Evolutionary conservation across 2,797 vertebrate species (phyloP).

Genomic region (Cetoscarus ocellatus): DNA sequence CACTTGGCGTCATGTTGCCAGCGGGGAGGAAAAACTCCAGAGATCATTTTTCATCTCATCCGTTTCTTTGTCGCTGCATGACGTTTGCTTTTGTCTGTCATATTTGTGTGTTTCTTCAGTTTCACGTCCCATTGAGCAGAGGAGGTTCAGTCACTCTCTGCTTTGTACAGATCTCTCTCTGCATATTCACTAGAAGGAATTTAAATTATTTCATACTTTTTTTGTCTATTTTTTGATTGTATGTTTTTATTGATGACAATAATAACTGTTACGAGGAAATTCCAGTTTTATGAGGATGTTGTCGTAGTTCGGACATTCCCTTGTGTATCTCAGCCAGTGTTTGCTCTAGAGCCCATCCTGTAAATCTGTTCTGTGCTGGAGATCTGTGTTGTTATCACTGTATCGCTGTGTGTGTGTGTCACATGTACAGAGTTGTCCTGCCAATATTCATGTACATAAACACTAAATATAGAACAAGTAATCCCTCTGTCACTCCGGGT

Average conservation of each 20-base stretch:
- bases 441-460: constrained; percentile 98
- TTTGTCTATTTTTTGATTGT: constrained; percentile 79
- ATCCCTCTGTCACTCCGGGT: constrained; percentile 83
- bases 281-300: constrained; percentile 87
- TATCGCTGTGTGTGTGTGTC: constrained; percentile 85
- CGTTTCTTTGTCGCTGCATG: constrained; percentile 77
- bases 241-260: constrained; percentile 86
- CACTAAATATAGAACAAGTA: constrained; percentile 97
- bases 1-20: constrained; percentile 56
- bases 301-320: constrained; percentile 87
- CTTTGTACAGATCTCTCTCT: constrained; percentile 80
- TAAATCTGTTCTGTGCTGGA: constrained; percentile 92
- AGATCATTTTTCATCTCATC: constrained; percentile 72
- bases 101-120: constrained; percentile 56
- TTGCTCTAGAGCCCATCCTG: constrained; percentile 86
- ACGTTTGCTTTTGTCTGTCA: constrained; percentile 65
- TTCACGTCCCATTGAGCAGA: constrained; percentile 40
- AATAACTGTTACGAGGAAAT: constrained; percentile 80
- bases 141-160: constrained; percentile 68
- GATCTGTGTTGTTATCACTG: constrained; percentile 90
- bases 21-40: constrained; percentile 77
- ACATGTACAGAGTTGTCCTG: constrained; percentile 97
- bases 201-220: constrained; percentile 99
- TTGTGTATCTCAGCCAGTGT: constrained; percentile 86
- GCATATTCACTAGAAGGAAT: constrained; percentile 85